Evolutionary conservation across 2,888 invertebrate species (phyloP), one percentile per base, ranked within the genome.

Genomic region (Melanchra persicariae): DNA sequence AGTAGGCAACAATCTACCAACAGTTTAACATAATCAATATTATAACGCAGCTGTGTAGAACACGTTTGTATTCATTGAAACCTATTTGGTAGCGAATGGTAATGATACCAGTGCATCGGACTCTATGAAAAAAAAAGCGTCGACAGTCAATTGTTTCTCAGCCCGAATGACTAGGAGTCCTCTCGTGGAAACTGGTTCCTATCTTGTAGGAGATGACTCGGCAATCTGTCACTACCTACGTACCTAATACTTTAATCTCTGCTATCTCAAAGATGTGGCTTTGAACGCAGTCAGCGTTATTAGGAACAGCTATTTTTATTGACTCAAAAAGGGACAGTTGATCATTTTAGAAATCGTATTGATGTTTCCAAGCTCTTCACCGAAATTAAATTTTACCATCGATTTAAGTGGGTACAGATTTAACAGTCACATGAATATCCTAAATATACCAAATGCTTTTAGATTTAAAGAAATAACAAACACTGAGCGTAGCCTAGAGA

Each of bases 1-100:
- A 85, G 72, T 65, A 69, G 64, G 70, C 68, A 77, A 79, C 74
- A 86, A 87, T 87, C 82, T 79, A 80, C 83, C 83, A 73, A 82
- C 77, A 78, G 58, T 89, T 91, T 90, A 87, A 76, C 91, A 89
- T 91, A 90, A 91, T 91, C 91, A 88, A 91, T 92, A 91, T 84
- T 79, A 88, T 87, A 88, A 87, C 83, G 81, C 83, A 86, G 86
- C 84, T 85, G 76, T 77, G 70, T 70, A 51, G 57, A 26, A 69
- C 62, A 74, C 51, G 60, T 62, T 75, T 77, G 74, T 82, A 54
- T 82, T 74, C 81, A 77, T 85, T 82, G 72, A 76, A n/a, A n/a
- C n/a, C n/a, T 81, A 69, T 71, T 64, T 37, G 12, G 24, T 30
- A 19, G 17, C 22, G 10, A 49, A 43, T 52, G 0, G 49, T 65